Evolutionary conservation across 92 coral and sea anemone species (phyloP).

Genomic region (Blastomussa wellsi): DNA sequence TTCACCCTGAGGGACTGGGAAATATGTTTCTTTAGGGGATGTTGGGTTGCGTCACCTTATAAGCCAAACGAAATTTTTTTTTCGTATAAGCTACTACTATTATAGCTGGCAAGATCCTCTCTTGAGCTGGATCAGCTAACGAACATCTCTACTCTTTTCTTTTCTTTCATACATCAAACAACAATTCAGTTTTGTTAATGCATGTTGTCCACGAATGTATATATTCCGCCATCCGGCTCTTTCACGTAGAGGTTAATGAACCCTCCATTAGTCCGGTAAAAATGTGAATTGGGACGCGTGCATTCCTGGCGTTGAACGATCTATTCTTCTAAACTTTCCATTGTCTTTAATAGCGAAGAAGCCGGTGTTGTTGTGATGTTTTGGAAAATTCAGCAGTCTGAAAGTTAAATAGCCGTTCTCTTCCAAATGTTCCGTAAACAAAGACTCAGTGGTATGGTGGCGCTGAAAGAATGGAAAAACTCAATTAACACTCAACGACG

Average conservation of each 20-base stretch:
- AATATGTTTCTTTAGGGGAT: not conserved
- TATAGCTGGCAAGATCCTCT: not conserved
- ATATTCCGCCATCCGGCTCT: not conserved
- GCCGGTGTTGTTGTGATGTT: slow-evolving; percentile 45
- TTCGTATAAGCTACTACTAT: not conserved
- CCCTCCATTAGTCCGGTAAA: not conserved
- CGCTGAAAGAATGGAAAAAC: slow-evolving; percentile 23
- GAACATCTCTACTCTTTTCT: not conserved
- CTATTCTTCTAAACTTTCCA: slow-evolving; percentile 65
- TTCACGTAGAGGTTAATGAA: not conserved
- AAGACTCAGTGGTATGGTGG: slow-evolving; percentile 27
- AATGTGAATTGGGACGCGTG: slow-evolving; percentile 64
- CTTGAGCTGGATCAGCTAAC: too few species aligned
- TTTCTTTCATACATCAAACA: not conserved
- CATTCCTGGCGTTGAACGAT: slow-evolving; percentile 73
- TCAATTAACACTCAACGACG: not conserved
- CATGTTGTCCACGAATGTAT: not conserved
- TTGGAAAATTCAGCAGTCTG: slow-evolving; percentile 36
- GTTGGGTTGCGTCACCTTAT: not conserved
- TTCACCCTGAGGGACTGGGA: not conserved
- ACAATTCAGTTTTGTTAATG: not conserved
- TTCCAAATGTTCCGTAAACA: slow-evolving; percentile 65
- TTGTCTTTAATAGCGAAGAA: slow-evolving; percentile 71
- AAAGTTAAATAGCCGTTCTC: slow-evolving; percentile 60
- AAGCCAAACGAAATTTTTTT: not conserved